These are phyloP conservation scores for Heliocidaris erythrogramma DNA, from an alignment of 35 echinoderm and acorn worm species.

Conservation along the genomic window DNA sequence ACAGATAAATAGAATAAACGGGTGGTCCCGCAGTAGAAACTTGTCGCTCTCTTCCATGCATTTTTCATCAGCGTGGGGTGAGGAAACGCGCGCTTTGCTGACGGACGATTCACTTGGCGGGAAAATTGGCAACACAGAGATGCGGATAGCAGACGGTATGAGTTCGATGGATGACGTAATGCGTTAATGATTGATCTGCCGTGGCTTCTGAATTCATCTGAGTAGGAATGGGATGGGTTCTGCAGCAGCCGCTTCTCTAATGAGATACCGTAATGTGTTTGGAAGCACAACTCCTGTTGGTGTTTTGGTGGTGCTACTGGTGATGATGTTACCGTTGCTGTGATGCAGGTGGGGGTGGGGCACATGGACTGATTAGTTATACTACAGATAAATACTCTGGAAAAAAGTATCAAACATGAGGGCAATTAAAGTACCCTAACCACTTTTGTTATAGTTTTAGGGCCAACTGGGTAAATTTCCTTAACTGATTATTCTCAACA, in stretches of 20 bases:
- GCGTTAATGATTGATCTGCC: neutral
- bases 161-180: neutral
- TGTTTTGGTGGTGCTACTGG: neutral
- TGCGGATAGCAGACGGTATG: neutral
- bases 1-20: neutral
- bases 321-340: neutral
- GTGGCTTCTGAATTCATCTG: neutral
- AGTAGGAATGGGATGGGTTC: neutral
- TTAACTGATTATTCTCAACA: too few relatives aligned
- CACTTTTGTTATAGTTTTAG: too few relatives aligned
- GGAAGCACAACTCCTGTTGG: neutral
- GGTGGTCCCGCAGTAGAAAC: neutral
- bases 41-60: neutral
- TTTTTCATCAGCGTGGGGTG: neutral
- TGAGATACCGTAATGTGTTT: neutral
- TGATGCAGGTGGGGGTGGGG: neutral
- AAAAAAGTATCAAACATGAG: too few relatives aligned
- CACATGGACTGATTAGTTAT: too few relatives aligned
- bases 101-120: conserved; percentile 7
- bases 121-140: neutral
- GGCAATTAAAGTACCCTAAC: too few relatives aligned
- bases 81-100: neutral
- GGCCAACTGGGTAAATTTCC: too few relatives aligned
- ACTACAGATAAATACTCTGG: too few relatives aligned
- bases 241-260: conserved; percentile 7